Percentiles rank a stretch among this genome's conserved stretches.
These are phyloP conservation scores for Sericinus montela DNA, from an alignment of 2,888 invertebrate species.

Conservation along the genomic window DNA sequence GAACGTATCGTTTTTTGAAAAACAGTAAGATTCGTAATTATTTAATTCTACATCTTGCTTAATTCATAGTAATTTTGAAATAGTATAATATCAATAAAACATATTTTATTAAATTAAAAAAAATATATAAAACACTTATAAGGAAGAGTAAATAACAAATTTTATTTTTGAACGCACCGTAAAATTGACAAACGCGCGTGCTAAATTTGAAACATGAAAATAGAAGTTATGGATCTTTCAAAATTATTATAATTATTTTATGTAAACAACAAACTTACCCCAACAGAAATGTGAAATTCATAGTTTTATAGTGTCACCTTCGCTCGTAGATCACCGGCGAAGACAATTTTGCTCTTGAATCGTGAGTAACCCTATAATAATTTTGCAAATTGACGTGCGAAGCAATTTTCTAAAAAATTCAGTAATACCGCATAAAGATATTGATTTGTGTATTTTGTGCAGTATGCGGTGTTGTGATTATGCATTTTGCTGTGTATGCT, in stretches of 20 bases:
- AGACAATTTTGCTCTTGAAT: conserved; percentile 38
- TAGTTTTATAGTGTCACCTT: conserved; percentile 40
- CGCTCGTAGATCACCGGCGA: conserved; percentile 44
- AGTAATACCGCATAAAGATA: conserved; percentile 56
- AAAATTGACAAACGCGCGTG: conserved; percentile 40
- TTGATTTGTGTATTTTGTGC: conserved; percentile 54
- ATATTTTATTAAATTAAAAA: no score
- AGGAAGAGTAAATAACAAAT: no score
- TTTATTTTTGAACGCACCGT: conserved; percentile 32
- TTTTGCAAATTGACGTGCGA: conserved; percentile 27
- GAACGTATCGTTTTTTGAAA: no score
- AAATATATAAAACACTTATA: no score
- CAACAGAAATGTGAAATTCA: conserved; percentile 66
- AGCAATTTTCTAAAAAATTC: conserved; percentile 33
- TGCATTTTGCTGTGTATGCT: conserved; percentile 33
- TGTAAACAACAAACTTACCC: conserved; percentile 34
- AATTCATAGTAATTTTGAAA: no score
- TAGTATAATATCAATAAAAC: no score
- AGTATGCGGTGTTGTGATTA: conserved; percentile 39
- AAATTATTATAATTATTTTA: conserved; percentile 50
- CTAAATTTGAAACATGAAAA: conserved; percentile 64
- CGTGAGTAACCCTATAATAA: conserved; percentile 51
- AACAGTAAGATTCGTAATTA: no score
- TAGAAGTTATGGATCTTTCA: conserved; percentile 51
- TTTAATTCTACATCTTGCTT: no score